A percentile compares a stretch with the other conserved stretches of the same genome.
phyloP scores from a whole-genome alignment of 2,113 vertebrate genomes.

The Carassius carassius region DNA sequence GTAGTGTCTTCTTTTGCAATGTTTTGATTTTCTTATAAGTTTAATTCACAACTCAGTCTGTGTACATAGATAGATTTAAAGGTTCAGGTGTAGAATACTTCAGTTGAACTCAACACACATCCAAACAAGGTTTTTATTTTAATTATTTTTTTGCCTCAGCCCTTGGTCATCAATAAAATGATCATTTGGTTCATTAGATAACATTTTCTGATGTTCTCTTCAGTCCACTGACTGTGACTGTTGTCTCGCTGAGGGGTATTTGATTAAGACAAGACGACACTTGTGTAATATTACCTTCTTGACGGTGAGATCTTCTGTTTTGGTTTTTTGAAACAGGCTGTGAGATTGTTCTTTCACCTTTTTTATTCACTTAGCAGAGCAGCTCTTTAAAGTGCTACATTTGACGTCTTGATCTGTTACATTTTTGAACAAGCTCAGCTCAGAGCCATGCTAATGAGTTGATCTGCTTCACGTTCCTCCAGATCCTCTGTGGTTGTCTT shows the following conservation, averaged over 20 bases:
- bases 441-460: constrained; percentile 21
- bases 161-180: not conserved
- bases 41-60: not conserved
- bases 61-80: not conserved
- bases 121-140: not conserved
- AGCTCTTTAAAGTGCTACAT: constrained; percentile 27
- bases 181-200: not conserved
- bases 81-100: not conserved
- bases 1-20: not conserved
- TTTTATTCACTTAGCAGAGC: not conserved
- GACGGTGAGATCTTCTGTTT: not conserved
- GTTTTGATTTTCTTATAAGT: not conserved
- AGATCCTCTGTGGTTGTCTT: not conserved
- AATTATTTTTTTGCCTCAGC: not conserved
- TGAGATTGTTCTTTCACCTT: not conserved
- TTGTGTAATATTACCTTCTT: constrained; percentile 6
- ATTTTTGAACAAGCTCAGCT: constrained; percentile 27
- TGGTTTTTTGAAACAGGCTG: not conserved
- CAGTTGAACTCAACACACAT: not conserved
- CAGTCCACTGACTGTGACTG: not conserved
- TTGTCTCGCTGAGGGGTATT: no score
- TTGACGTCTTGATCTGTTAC: constrained; percentile 11
- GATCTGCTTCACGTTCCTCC: not conserved
- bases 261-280: not conserved
- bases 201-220: not conserved